These are phyloP conservation scores for Agonopterix arenella DNA, from an alignment of 2,888 invertebrate species.

Conservation along the genomic window DNA sequence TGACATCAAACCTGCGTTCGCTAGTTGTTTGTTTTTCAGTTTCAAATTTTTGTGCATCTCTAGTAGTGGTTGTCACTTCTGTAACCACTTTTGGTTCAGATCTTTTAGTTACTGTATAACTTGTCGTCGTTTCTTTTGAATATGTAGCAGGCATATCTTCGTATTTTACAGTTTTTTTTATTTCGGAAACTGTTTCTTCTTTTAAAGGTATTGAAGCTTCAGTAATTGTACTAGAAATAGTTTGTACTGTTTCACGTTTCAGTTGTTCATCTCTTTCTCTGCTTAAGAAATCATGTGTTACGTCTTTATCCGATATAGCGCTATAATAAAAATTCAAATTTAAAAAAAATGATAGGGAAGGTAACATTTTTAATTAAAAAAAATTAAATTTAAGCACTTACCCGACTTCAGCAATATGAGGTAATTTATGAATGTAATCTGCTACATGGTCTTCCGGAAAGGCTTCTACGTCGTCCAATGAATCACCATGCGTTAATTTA, in stretches of 20 bases:
- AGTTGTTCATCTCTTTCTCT: constrained; percentile 57
- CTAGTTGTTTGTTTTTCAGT: constrained; percentile 21
- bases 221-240: constrained; percentile 7
- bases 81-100: constrained; percentile 25
- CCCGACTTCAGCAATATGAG: constrained; percentile 69
- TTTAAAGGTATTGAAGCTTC: constrained; percentile 7
- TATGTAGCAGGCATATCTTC: constrained; percentile 20
- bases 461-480: constrained; percentile 71
- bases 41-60: constrained; percentile 22
- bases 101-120: constrained; percentile 27
- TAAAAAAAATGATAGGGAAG: not conserved
- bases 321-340: constrained; percentile 26
- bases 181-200: constrained; percentile 11
- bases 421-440: constrained; percentile 63
- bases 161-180: constrained; percentile 1
- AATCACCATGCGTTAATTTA: constrained; percentile 64
- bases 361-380: not conserved
- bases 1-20: constrained; percentile 54
- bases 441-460: constrained; percentile 69
- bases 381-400: constrained; percentile 20
- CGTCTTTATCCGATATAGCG: constrained; percentile 37
- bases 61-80: constrained; percentile 24
- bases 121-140: constrained; percentile 37
- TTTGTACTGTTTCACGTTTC: constrained; percentile 38
- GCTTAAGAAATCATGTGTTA: constrained; percentile 46